These are phyloP conservation scores for Micromussa lordhowensis DNA, from an alignment of 92 coral and sea anemone species.

Conservation along the genomic window DNA sequence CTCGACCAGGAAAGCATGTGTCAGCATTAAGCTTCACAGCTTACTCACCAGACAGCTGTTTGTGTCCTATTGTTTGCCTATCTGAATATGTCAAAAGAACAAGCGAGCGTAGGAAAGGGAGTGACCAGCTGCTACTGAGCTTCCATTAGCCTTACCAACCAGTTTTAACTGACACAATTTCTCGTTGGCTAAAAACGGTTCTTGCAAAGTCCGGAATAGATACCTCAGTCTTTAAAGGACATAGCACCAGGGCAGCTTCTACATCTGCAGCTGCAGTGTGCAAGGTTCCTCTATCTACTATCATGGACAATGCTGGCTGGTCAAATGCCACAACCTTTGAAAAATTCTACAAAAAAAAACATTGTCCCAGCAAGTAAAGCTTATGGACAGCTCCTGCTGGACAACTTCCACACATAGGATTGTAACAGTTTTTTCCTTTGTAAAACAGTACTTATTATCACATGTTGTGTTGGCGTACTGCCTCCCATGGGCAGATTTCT, in stretches of 20 bases:
- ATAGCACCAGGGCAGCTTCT: constrained; percentile 40
- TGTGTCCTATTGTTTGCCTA: too few species aligned
- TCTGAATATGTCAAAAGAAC: neutral
- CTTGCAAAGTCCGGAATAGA: constrained; percentile 35
- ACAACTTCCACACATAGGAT: constrained; percentile 35
- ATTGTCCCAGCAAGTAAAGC: constrained; percentile 30
- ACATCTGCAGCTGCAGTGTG: constrained; percentile 31
- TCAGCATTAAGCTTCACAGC: too few species aligned
- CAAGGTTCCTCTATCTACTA: neutral
- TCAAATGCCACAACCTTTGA: constrained; percentile 30
- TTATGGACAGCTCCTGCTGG: constrained; percentile 39
- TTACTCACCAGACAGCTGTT: too few species aligned
- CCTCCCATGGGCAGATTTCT: too few species aligned
- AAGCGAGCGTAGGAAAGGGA: too few species aligned
- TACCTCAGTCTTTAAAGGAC: constrained; percentile 36
- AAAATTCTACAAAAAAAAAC: constrained; percentile 11
- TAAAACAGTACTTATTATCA: too few species aligned
- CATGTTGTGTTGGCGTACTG: too few species aligned
- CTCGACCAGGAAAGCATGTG: too few species aligned
- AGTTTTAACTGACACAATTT: too few species aligned
- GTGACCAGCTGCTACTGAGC: constrained; percentile 13
- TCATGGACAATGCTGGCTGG: constrained; percentile 44
- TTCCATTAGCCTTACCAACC: constrained; percentile 10
- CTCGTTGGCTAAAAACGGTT: constrained; percentile 31
- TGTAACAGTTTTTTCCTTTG: neutral